Percentiles rank a stretch among this genome's conserved stretches.
Conservation (phyloP, 2,888 invertebrate species). For the Selenia dentaria region DNA sequence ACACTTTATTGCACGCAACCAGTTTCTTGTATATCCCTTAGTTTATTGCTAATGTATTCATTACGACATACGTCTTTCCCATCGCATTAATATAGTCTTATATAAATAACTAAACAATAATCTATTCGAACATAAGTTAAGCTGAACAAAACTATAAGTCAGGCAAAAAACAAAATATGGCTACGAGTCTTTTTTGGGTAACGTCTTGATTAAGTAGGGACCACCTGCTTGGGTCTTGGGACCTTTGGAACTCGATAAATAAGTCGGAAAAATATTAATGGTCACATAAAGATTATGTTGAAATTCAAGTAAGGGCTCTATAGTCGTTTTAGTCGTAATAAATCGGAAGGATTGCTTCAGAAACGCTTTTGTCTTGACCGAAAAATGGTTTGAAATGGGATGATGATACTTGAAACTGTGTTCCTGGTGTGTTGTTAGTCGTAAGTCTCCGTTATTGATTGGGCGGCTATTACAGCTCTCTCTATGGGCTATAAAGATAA, state of each 20-base stretch:
- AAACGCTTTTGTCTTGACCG: conserved; percentile 55
- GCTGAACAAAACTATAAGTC: conserved; percentile 72
- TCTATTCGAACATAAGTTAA: conserved; percentile 67
- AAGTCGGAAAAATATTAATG: conserved; percentile 74
- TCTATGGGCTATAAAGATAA: conserved; percentile 25
- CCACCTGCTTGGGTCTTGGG: conserved; percentile 73
- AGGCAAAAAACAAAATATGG: conserved; percentile 74
- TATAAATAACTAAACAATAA: conserved; percentile 75
- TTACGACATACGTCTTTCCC: conserved; percentile 75
- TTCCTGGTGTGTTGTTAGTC: conserved; percentile 22
- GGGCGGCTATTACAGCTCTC: conserved; percentile 12
- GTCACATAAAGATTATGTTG: conserved; percentile 73
- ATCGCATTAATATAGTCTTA: conserved; percentile 72
- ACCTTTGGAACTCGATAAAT: conserved; percentile 74
- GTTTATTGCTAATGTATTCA: conserved; percentile 81
- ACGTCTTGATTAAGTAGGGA: conserved; percentile 84
- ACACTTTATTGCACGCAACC: conserved; percentile 66
- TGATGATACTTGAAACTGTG: conserved; percentile 26
- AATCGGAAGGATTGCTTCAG: conserved; percentile 54
- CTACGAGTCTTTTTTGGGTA: conserved; percentile 72
- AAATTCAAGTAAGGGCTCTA: conserved; percentile 66
- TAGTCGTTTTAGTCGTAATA: conserved; percentile 58
- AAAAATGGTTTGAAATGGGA: conserved; percentile 32
- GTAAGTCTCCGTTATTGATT: conserved; percentile 24
- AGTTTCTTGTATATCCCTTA: conserved; percentile 53